A percentile compares a stretch with the other conserved stretches of the same genome.
Conservation (phyloP, 1,140 invertebrate species). For the Drosophila quadrilineata region DNA sequence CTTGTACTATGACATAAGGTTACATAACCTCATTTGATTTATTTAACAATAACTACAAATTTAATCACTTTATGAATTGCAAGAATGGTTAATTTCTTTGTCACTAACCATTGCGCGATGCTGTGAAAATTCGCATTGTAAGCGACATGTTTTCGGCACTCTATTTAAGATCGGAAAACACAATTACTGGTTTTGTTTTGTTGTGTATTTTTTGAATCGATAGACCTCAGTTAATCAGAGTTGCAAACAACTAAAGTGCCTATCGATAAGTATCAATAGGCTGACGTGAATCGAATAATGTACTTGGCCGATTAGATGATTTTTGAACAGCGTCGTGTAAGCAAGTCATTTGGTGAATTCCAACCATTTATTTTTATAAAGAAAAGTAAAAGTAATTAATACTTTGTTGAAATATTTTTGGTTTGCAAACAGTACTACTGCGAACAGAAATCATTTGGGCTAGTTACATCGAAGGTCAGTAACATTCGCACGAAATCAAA, state of each 20-base stretch:
- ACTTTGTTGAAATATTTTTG: too few relatives aligned
- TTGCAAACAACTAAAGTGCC: neutral
- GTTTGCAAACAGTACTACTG: too few relatives aligned
- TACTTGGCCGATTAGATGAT: neutral
- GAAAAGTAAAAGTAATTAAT: too few relatives aligned
- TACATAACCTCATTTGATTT: slow-evolving; percentile 61
- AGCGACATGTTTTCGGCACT: slow-evolving; percentile 61
- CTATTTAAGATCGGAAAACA: slow-evolving; percentile 26
- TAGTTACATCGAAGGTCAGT: neutral
- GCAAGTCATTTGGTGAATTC: neutral
- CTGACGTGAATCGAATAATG: neutral
- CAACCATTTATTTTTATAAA: too few relatives aligned
- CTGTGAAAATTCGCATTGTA: slow-evolving; percentile 67
- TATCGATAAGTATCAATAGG: neutral
- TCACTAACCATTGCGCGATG: slow-evolving; percentile 67
- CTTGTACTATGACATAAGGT: slow-evolving; percentile 72
- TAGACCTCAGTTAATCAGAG: slow-evolving; percentile 4
- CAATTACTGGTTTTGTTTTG: slow-evolving; percentile 36
- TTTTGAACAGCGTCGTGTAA: neutral
- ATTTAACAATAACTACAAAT: slow-evolving; percentile 6
- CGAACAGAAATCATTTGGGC: neutral
- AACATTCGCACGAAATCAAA: slow-evolving; percentile 4
- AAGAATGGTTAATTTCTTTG: neutral
- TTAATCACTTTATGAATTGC: too few relatives aligned
- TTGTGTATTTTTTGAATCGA: slow-evolving; percentile 35